Conservation (phyloP, 2,113 vertebrate genomes). For the Corapipo altera region DNA sequence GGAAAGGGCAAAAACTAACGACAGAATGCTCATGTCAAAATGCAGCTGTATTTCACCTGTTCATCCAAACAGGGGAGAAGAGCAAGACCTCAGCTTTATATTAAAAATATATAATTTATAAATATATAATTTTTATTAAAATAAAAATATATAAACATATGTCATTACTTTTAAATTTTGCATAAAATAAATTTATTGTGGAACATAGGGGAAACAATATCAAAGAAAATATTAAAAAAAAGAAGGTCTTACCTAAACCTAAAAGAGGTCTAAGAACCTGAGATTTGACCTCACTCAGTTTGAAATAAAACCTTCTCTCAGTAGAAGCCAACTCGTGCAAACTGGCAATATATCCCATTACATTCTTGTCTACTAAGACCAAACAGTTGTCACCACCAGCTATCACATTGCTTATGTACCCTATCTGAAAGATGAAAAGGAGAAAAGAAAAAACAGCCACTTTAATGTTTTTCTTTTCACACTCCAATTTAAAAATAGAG, state of each 20-base stretch:
- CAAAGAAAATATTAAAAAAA: neutral
- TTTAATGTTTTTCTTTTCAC: neutral
- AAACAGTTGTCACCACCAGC: slow-evolving; percentile 85
- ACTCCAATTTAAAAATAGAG: neutral
- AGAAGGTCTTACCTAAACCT: slow-evolving; percentile 81
- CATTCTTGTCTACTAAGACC: slow-evolving; percentile 85
- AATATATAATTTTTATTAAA: neutral
- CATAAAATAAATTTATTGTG: neutral
- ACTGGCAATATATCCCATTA: slow-evolving; percentile 92
- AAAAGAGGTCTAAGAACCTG: slow-evolving; percentile 90
- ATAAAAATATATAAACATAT: neutral
- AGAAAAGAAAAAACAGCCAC: neutral
- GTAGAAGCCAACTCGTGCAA: slow-evolving; percentile 92
- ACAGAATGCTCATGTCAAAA: neutral
- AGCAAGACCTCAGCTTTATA: neutral
- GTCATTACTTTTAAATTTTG: neutral
- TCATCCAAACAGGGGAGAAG: neutral
- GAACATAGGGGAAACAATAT: neutral
- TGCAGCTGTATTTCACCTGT: neutral
- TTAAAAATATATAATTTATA: neutral
- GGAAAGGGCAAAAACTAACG: neutral
- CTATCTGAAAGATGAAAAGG: slow-evolving; percentile 78
- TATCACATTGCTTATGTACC: slow-evolving; percentile 88
- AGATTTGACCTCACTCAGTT: slow-evolving; percentile 85
- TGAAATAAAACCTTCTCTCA: slow-evolving; percentile 91